Evolutionary conservation across 1,140 invertebrate genomes (phyloP), one percentile per base, ranked within the genome.

Genomic region (Galendromus occidentalis): DNA sequence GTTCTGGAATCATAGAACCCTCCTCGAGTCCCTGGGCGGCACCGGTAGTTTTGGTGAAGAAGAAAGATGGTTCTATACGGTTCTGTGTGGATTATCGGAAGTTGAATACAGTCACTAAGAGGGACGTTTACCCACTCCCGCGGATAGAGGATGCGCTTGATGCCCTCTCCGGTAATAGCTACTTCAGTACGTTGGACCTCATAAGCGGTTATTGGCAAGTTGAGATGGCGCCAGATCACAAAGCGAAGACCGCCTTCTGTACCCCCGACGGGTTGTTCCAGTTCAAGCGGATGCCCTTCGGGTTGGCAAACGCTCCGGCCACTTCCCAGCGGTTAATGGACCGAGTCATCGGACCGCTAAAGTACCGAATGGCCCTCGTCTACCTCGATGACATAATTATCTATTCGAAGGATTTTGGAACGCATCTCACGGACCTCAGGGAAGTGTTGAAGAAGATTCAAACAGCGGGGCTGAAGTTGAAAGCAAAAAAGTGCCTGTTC

Each of bases 11-110:
- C n/a, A n/a, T n/a, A 39, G 33, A 76, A 68, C 74, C 75, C 0
- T 74, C 74, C 5, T 69, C 70, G 0, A 75, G 73, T 12, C 70
- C 75, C 0, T 82, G 79, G 75, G 69, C 73, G 7, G 73, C 74
- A 0, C 79, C 77, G 1, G 68, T 79, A 0, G 74, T 81, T 0
- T 59, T 81, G 14, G 75, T 80, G 0, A 70, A 72, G 67, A 83
- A 83, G 66, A 78, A 78, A 39, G 76, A 80, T 65, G 74, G 73
- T 1, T 67, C 67, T 0, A 68, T 69, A 0, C 47, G 79, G 17
- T 78, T 80, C 65, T 80, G 79, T 71, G 68, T 81, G 0, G 79
- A 82, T 69, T 81, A 75, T n/a, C n/a, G n/a, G n/a, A n/a, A n/a
- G n/a, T n/a, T n/a, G n/a, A 80, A 80, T 70, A n/a, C 28, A 0